Evolutionary conservation across 2,888 invertebrate genomes (phyloP).

Genomic region (Cynaeus angustus): DNA sequence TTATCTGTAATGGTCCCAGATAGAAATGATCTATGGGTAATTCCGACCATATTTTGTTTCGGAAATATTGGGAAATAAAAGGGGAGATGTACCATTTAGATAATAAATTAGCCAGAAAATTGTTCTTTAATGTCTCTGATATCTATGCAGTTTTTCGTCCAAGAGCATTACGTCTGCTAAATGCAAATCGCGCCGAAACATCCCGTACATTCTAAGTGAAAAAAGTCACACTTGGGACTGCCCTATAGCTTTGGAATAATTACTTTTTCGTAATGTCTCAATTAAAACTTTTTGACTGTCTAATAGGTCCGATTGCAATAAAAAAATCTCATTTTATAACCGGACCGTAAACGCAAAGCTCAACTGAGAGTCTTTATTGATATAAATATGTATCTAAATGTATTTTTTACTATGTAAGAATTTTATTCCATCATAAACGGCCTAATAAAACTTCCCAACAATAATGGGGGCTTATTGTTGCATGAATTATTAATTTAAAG

Average conservation of each 20-base stretch:
- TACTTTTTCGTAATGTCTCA: slow-evolving; percentile 41
- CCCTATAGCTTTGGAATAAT: slow-evolving; percentile 36
- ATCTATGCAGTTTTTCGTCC: slow-evolving; percentile 45
- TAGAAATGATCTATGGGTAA: slow-evolving; percentile 48
- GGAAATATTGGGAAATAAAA: slow-evolving; percentile 51
- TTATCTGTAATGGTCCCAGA: slow-evolving; percentile 47
- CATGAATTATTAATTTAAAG: slow-evolving; percentile 44
- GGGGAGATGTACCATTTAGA: slow-evolving; percentile 53
- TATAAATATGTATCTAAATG: slow-evolving; percentile 48
- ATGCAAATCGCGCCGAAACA: slow-evolving; percentile 28
- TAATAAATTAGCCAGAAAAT: slow-evolving; percentile 51
- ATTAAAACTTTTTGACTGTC: slow-evolving; percentile 39
- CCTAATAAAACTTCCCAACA: slow-evolving; percentile 39
- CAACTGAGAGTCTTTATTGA: slow-evolving; percentile 46
- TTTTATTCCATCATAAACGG: slow-evolving; percentile 40
- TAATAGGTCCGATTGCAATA: slow-evolving; percentile 44
- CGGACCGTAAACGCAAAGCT: slow-evolving; percentile 18
- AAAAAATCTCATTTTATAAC: slow-evolving; percentile 45
- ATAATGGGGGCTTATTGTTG: slow-evolving; percentile 36
- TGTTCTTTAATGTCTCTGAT: slow-evolving; percentile 48
- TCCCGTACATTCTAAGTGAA: neutral
- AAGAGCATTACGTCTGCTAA: slow-evolving; percentile 26
- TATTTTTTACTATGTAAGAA: slow-evolving; percentile 43
- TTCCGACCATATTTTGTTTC: slow-evolving; percentile 50
- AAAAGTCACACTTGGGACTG: slow-evolving; percentile 32